Evolutionary conservation across 2,888 invertebrate species (phyloP).

Genomic region (Eremobia ochroleuca): DNA sequence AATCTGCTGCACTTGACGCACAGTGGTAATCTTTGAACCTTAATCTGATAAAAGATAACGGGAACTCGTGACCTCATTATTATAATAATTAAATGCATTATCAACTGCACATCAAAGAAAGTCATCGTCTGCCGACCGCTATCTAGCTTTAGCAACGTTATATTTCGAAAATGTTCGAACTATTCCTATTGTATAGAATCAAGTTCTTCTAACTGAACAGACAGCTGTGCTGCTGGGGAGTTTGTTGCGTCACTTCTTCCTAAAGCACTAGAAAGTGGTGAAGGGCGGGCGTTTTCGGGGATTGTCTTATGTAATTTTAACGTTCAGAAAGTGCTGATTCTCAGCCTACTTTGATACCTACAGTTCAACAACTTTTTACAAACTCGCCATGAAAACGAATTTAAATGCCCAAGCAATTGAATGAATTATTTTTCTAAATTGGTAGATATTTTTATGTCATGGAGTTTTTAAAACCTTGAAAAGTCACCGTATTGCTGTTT

Average conservation of each 20-base stretch:
- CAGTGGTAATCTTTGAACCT: background rate
- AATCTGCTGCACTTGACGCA: background rate
- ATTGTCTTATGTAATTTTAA: background rate
- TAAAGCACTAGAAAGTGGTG: background rate
- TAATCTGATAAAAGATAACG: background rate
- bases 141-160: background rate
- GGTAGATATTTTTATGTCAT: background rate
- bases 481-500: too few species aligned
- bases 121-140: background rate
- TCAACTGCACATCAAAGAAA: background rate
- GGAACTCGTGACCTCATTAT: background rate
- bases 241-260: background rate
- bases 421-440: background rate
- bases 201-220: background rate
- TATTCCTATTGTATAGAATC: background rate
- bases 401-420: background rate
- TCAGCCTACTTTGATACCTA: background rate
- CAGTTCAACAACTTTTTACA: background rate
- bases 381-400: background rate
- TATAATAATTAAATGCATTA: constrained; percentile 4
- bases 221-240: background rate
- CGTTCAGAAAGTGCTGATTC: background rate
- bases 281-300: background rate
- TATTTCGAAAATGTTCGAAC: background rate
- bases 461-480: background rate